Evolutionary conservation across 2,113 vertebrate species (phyloP).

Genomic region (Lepus europaeus): DNA sequence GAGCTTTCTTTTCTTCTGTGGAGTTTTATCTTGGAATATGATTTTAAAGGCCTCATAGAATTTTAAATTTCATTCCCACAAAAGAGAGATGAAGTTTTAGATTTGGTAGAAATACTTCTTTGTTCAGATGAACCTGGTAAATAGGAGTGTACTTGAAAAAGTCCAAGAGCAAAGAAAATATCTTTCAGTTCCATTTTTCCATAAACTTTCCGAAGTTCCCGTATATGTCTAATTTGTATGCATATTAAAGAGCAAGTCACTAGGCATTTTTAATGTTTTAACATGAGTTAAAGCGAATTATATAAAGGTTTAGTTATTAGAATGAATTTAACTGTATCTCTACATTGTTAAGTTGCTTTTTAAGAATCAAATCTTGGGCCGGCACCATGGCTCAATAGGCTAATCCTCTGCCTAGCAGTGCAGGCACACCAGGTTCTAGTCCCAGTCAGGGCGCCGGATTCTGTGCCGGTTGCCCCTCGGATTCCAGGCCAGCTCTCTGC

Average conservation of each 20-base stretch:
- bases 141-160: background rate
- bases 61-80: constrained; percentile 71
- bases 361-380: background rate
- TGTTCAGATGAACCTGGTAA: background rate
- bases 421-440: no score
- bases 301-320: constrained; percentile 43
- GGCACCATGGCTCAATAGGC: no score
- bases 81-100: constrained; percentile 30
- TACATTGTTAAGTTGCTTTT: background rate
- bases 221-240: background rate
- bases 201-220: no score
- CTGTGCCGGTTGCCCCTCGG: no score
- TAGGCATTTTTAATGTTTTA: constrained; percentile 9
- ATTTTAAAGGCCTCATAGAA: constrained; percentile 58
- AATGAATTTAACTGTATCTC: constrained; percentile 13
- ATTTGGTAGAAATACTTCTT: background rate
- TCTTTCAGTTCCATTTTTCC: no score
- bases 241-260: background rate
- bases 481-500: no score
- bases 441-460: no score
- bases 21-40: constrained; percentile 56
- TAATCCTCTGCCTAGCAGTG: no score
- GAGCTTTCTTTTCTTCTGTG: background rate
- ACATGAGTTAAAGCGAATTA: constrained; percentile 12
- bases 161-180: no score